Conservation (phyloP, 2,888 invertebrate genomes). For the Acanthosepion lycidas region DNA sequence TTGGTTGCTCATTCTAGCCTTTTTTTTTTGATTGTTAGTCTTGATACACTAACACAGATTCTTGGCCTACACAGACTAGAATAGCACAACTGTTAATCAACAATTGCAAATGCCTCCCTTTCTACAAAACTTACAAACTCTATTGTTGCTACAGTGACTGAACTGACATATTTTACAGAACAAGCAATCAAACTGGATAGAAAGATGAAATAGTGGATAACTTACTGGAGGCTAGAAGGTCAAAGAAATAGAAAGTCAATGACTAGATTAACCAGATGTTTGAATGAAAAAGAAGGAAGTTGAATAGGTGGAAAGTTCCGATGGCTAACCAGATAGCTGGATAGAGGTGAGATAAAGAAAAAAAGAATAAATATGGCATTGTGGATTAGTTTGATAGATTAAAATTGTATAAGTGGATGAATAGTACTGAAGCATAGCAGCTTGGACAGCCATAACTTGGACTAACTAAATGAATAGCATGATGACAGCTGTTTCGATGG, state of each 20-base stretch:
- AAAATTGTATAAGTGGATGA: too few species aligned
- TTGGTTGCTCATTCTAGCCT: neutral
- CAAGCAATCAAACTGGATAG: neutral
- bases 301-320: too few species aligned
- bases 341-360: too few species aligned
- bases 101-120: neutral
- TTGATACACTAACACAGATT: slow-evolving; percentile 21
- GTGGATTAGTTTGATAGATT: too few species aligned
- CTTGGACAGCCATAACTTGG: too few species aligned
- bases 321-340: too few species aligned
- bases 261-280: neutral
- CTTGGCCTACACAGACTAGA: neutral
- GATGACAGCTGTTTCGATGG: too few species aligned
- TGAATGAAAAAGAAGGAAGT: neutral
- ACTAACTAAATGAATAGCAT: too few species aligned
- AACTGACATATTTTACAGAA: neutral
- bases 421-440: too few species aligned
- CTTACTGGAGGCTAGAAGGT: neutral
- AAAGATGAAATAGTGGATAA: neutral
- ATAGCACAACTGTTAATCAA: neutral
- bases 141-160: neutral
- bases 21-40: slow-evolving; percentile 3
- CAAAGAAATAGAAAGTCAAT: neutral
- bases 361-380: too few species aligned
- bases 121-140: neutral